Percentiles rank a stretch among this genome's conserved stretches.
phyloP scores from a whole-genome alignment of 2,888 invertebrate species.

The Diogma glabrata region DNA sequence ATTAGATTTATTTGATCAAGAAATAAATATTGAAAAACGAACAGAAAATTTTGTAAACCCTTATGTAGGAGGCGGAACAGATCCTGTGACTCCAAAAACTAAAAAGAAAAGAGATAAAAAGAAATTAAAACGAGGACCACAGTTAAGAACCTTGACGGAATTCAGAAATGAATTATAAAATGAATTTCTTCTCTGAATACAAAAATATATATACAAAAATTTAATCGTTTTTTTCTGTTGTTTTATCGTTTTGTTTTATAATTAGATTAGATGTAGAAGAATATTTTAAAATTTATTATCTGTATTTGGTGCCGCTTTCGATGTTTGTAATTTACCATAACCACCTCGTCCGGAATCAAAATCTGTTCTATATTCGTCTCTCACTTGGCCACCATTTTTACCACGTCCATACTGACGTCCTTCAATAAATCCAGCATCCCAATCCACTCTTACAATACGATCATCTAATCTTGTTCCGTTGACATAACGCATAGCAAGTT shows the following conservation, averaged over 20 bases:
- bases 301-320: constrained; percentile 58
- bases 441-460: constrained; percentile 92
- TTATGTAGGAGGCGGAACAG: neutral
- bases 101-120: constrained; percentile 14
- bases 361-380: constrained; percentile 96
- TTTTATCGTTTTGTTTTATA: neutral
- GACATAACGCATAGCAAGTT: constrained; percentile 76
- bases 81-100: neutral
- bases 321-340: constrained; percentile 88
- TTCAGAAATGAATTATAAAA: too few relatives aligned
- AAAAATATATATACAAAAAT: too few relatives aligned
- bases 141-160: constrained; percentile 11
- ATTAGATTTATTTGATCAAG: constrained; percentile 12
- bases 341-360: constrained; percentile 95
- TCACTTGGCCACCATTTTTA: constrained; percentile 95
- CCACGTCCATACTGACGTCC: constrained; percentile 97
- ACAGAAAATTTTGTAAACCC: constrained; percentile 12
- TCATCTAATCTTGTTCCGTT: constrained; percentile 96
- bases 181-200: too few relatives aligned
- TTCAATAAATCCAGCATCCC: constrained; percentile 98
- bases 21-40: constrained; percentile 14
- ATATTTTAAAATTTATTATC: constrained; percentile 31
- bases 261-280: neutral
- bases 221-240: neutral
- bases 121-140: constrained; percentile 16